Evolutionary conservation across 2,888 invertebrate species (phyloP), one percentile per base, ranked within the genome.

Genomic region (Zeuzera pyrina): DNA sequence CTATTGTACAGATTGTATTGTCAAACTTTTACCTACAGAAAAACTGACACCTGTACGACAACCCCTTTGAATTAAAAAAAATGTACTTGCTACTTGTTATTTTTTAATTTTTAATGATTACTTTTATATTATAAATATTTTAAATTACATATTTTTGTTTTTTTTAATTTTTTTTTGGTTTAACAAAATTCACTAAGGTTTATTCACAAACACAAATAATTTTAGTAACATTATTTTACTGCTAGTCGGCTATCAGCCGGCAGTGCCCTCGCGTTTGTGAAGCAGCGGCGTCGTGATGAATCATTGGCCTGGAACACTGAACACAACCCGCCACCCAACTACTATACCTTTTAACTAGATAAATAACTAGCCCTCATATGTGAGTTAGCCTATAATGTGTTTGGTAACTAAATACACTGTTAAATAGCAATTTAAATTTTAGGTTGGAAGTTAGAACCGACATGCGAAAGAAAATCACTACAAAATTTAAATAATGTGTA

Each of bases 261-360:
- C n/a, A n/a, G 44, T 39, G 33, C 38, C 32, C 32, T 41, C 48
- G 48, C 57, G 49, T 52, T 60, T 55, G 58, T 57, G 58, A 45
- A 57, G 57, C 57, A 55, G 46, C 47, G 57, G 61, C 65, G 52
- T 51, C 63, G 61, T 70, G 68, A 60, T 56, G 63, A 63, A 36
- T 57, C 76, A 79, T 54, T 74, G 72, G 64, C 52, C 43, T 70
- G 81, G 81, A 83, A 78, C 77, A 77, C 38, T 78, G 78, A 72
- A 57, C 81, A 79, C 73, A 49, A 60, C 64, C 60, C 61, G 55
- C 55, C n/a, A 53, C 44, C 41, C 45, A 45, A 46, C 57, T 53
- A 45, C 28, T 24, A 10, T 24, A 10, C 19, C 19, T 8, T 19
- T 8, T 19, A 19, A n/a, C n/a, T n/a, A n/a, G n/a, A n/a, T n/a